Base-by-base conservation (phyloP, 2,113 vertebrate species). In the Protobothrops flavoviridis region DNA sequence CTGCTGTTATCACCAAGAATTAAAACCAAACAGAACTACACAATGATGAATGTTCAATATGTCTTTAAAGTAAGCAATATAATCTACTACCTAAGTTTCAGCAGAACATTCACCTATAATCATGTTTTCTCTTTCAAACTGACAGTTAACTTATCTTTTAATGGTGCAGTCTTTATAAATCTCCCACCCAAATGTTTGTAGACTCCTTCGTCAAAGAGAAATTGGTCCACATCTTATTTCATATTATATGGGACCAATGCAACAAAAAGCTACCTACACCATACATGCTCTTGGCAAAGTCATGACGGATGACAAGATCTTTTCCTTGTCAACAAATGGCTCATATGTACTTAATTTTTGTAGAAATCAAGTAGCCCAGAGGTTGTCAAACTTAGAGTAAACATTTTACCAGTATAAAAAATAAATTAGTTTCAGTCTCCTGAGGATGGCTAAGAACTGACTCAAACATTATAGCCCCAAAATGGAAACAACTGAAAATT, bases 361-460 rank as follows among this genome's bases (percentile, higher is more conserved):
- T 45, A 93, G 92, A 59, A 55, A 43, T 33, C 88, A 61, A 33
- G 24, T 59, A 64, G 85, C 45, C 50, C 4, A 88, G 86, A 92
- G 48, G 33, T 88, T 74, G 21, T 52, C 56, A 86, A 87, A 33
- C 87, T 89, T 69, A 85, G 69, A 89, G 92, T 81, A 81, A 85
- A 81, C 69, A 59, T 90, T 88, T 85, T 48, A 50, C 85, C 26
- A 52, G 69, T 85, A 55, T 57, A 74, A 90, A 52, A 86, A 93
- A 90, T 57, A 85, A 86, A 59, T 92, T 53, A 53, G 39, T 39
- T 61, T 53, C n/a, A 61, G 29, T 45, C 45, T 90, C 81, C 88
- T 53, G 56, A 93, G 88, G 20, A 26, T 93, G 45, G 90, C 17
- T 89, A 90, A 90, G 53, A 69, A 39, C 57, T 92, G 85, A 88